A percentile compares a stretch with the other conserved stretches of the same genome.
Evolutionary conservation across 2,888 invertebrate genomes (phyloP).

Genomic region (Peribatodes rhomboidaria): DNA sequence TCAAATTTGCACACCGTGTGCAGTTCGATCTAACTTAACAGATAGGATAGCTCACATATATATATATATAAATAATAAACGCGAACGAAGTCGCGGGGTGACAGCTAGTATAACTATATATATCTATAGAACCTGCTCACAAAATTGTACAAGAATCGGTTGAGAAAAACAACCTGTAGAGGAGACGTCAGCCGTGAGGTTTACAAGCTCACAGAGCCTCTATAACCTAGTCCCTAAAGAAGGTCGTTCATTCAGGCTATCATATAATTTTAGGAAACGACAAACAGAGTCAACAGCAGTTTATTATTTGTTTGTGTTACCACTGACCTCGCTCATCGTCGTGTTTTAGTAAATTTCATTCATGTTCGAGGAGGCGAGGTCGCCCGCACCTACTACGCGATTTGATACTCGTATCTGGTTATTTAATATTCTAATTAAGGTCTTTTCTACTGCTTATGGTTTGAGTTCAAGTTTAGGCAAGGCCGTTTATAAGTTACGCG

Average conservation of each 20-base stretch:
- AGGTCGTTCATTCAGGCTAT: not conserved
- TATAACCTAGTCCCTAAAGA: not conserved
- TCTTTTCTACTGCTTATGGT: conserved; percentile 1
- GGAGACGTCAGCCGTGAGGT: too few relatives aligned
- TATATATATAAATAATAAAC: too few relatives aligned
- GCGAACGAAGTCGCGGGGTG: too few relatives aligned
- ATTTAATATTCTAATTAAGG: conserved; percentile 12
- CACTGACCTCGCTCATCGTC: conserved; percentile 2
- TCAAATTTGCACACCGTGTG: too few relatives aligned
- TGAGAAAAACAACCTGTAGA: too few relatives aligned
- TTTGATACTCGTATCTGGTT: conserved; percentile 6
- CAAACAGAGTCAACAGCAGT: not conserved
- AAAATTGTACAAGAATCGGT: too few relatives aligned
- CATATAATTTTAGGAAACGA: conserved; percentile 7
- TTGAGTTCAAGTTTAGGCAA: conserved; percentile 29
- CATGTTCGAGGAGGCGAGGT: conserved; percentile 12
- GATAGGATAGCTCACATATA: too few relatives aligned
- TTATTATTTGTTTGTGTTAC: conserved; percentile 1
- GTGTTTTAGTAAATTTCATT: conserved; percentile 22
- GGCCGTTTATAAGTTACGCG: conserved; percentile 17
- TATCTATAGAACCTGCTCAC: too few relatives aligned
- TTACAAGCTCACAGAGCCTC: too few relatives aligned
- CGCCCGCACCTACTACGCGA: conserved; percentile 12
- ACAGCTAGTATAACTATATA: too few relatives aligned
- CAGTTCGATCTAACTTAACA: too few relatives aligned